These are phyloP conservation scores for Oreohelix idahoensis DNA, from an alignment of 1,140 invertebrate genomes.

Conservation along the genomic window DNA sequence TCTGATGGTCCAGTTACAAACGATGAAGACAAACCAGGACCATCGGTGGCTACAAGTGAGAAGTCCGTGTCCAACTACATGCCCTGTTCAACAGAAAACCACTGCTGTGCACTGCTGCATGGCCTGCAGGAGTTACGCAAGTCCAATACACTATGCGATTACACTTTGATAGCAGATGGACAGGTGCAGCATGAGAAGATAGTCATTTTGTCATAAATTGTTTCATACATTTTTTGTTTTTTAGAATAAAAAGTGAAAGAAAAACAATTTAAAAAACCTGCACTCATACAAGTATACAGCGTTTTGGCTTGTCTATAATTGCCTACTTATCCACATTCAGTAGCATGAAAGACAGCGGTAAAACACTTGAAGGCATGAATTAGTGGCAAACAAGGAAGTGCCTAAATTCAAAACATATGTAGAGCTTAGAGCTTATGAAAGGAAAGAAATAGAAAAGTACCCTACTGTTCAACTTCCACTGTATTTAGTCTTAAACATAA, in stretches of 20 bases:
- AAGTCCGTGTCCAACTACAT: constrained; percentile 20
- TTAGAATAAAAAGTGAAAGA: not conserved
- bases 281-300: not conserved
- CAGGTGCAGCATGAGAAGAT: constrained; percentile 20
- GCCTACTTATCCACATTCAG: no score
- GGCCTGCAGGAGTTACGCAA: constrained; percentile 62
- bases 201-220: not conserved
- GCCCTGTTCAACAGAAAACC: constrained; percentile 57
- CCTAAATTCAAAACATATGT: no score
- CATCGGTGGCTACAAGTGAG: constrained; percentile 4
- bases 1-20: not conserved
- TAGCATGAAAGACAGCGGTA: no score
- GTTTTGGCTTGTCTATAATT: no score
- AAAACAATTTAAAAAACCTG: not conserved
- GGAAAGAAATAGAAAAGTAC: no score
- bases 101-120: constrained; percentile 60
- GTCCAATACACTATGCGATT: constrained; percentile 62
- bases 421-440: no score
- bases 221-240: not conserved
- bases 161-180: constrained; percentile 60
- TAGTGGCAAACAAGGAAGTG: no score
- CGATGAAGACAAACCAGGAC: constrained; percentile 1
- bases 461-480: no score
- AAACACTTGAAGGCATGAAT: no score
- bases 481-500: no score